Conservation (phyloP, 2,888 invertebrate genomes). For the Leucoma salicis region DNA sequence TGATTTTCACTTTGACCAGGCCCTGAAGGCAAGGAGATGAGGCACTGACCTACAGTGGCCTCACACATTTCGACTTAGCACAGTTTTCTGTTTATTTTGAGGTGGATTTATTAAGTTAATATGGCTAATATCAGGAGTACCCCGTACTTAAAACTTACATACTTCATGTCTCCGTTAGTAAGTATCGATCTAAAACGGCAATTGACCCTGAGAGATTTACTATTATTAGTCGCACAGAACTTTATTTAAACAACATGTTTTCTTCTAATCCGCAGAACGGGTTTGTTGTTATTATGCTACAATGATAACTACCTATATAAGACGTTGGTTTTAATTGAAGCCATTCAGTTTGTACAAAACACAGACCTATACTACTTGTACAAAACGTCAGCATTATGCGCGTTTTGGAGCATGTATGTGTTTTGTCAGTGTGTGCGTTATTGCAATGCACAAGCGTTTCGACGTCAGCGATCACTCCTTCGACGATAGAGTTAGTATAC, state of each 20-base stretch:
- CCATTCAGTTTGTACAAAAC: constrained; percentile 47
- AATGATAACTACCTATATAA: constrained; percentile 13
- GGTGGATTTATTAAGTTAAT: too few relatives aligned
- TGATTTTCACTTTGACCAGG: too few relatives aligned
- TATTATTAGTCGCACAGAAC: not conserved
- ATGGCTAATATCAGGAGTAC: too few relatives aligned
- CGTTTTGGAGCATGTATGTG: constrained; percentile 46
- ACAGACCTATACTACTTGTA: too few relatives aligned
- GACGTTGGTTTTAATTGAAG: constrained; percentile 32
- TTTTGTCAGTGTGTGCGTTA: not conserved
- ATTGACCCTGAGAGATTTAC: not conserved
- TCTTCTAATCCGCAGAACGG: constrained; percentile 1
- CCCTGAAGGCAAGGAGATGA: too few relatives aligned
- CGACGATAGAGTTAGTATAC: constrained; percentile 83
- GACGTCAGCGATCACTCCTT: not conserved
- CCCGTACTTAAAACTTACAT: too few relatives aligned
- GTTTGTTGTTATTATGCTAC: constrained; percentile 1
- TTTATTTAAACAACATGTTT: not conserved
- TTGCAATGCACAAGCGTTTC: not conserved
- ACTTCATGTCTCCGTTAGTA: too few relatives aligned
- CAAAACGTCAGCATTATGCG: too few relatives aligned
- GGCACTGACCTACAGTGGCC: too few relatives aligned
- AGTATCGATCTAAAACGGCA: too few relatives aligned
- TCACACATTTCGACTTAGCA: too few relatives aligned
- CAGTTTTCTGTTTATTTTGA: too few relatives aligned